Percentiles rank a stretch among this genome's conserved stretches.
These are phyloP conservation scores for Mesocricetus auratus DNA, from an alignment of 2,113 vertebrate genomes.

Conservation along the genomic window DNA sequence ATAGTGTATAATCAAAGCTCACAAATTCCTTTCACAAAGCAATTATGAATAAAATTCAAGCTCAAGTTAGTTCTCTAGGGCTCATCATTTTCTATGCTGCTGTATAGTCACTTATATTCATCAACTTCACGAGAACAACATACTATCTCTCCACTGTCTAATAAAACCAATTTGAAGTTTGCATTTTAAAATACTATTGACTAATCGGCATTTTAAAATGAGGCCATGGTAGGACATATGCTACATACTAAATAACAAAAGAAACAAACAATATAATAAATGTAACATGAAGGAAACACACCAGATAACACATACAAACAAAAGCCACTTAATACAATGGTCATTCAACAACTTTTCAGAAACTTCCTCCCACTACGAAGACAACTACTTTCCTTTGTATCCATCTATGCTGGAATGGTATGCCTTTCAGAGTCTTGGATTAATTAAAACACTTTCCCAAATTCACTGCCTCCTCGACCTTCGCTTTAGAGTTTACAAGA, in stretches of 20 bases:
- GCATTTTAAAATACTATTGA: background rate
- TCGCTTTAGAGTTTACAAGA: background rate
- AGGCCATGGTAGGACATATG: background rate
- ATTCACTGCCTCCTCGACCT: too few species aligned
- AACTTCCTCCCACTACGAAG: background rate
- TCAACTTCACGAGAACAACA: background rate
- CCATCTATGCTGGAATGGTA: background rate
- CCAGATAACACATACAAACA: background rate
- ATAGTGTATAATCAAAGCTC: background rate
- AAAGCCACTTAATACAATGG: background rate
- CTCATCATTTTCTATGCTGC: background rate
- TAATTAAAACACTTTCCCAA: background rate
- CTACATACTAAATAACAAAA: background rate
- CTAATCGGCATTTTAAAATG: constrained; percentile 28
- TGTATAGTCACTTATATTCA: background rate
- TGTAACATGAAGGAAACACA: background rate
- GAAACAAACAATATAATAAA: constrained; percentile 4
- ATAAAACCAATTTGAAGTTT: constrained; percentile 2
- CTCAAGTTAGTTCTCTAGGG: background rate
- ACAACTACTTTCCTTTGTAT: background rate
- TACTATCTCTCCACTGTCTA: background rate
- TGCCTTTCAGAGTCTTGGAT: background rate
- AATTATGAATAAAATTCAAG: background rate
- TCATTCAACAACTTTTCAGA: background rate
- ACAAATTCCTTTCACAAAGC: background rate